phyloP scores from a whole-genome alignment of 2,797 vertebrate genomes.

The Numenius phaeopus region DNA sequence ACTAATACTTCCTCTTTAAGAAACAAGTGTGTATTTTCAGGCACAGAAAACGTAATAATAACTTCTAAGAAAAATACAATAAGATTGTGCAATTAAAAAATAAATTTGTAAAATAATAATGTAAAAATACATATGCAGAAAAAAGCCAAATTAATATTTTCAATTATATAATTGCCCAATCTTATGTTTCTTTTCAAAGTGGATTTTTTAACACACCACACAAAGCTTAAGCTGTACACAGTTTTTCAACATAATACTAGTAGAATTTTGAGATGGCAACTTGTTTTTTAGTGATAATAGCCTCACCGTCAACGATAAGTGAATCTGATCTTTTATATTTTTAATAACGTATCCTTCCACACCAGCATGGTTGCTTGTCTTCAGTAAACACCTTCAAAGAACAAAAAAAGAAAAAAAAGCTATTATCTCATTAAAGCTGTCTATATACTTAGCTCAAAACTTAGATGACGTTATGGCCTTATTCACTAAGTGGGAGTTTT shows the following conservation, averaged over 20 bases:
- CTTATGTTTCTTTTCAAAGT: not conserved
- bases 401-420: not conserved
- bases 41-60: not conserved
- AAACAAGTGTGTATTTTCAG: not conserved
- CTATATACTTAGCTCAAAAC: not conserved
- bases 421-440: not conserved
- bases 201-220: not conserved
- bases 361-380: constrained; percentile 91
- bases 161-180: not conserved
- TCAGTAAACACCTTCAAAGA: constrained; percentile 89
- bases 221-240: not conserved
- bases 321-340: constrained; percentile 92
- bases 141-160: not conserved
- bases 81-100: not conserved
- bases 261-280: not conserved
- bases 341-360: constrained; percentile 91
- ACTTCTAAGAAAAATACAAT: not conserved
- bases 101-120: not conserved
- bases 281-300: not conserved
- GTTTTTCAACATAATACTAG: not conserved
- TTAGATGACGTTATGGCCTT: not conserved
- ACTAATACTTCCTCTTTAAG: not conserved
- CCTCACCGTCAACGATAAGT: constrained; percentile 87
- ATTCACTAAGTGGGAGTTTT: not conserved
- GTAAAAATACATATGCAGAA: not conserved